Evolutionary conservation across 2,113 vertebrate species (phyloP).

Genomic region (Plectropomus leopardus): DNA sequence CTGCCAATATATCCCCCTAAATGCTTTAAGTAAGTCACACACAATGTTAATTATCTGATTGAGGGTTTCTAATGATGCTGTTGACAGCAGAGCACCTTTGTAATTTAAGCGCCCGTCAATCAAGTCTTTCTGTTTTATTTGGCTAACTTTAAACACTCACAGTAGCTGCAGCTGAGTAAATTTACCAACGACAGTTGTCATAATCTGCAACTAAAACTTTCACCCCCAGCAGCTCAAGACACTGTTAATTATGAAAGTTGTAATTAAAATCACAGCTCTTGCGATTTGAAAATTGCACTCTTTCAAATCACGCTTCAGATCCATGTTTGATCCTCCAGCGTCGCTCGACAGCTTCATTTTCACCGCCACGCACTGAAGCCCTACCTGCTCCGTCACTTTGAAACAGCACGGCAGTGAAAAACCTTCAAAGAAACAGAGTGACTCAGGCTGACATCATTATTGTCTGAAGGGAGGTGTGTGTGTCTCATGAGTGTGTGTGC

Average conservation of each 20-base stretch:
- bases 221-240: not conserved
- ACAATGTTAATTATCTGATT: too few relatives aligned
- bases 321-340: not conserved
- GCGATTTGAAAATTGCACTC: not conserved
- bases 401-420: not conserved
- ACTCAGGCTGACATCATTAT: not conserved
- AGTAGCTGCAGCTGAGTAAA: not conserved
- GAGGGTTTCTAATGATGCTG: too few relatives aligned
- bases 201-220: not conserved
- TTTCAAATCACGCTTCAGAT: not conserved
- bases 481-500: conserved; percentile 1
- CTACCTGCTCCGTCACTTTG: not conserved
- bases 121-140: not conserved
- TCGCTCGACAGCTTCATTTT: not conserved
- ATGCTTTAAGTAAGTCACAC: too few relatives aligned
- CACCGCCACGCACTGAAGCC: not conserved
- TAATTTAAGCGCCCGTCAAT: too few relatives aligned
- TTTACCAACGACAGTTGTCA: not conserved
- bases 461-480: conserved; percentile 31
- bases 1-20: too few relatives aligned
- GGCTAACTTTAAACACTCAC: not conserved
- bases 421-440: conserved; percentile 5
- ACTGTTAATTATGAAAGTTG: not conserved
- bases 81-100: too few relatives aligned
- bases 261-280: not conserved